phyloP scores from a whole-genome alignment of 2,888 invertebrate genomes.

The Muschampia plurimacula region DNA sequence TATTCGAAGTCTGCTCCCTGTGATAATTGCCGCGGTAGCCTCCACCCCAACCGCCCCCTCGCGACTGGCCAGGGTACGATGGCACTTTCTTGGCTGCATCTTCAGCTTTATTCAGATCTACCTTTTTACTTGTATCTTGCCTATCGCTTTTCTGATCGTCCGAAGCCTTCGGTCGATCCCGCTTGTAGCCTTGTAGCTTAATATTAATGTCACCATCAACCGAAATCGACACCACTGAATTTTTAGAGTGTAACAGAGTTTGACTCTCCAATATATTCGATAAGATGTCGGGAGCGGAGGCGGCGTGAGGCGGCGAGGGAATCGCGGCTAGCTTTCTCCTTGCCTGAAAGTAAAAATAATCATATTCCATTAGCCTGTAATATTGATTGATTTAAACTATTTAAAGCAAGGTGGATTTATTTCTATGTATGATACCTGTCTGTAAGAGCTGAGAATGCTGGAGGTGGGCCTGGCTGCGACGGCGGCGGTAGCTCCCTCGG shows the following conservation, averaged over 20 bases:
- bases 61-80: slow-evolving; percentile 87
- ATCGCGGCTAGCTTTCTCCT: slow-evolving; percentile 62
- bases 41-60: slow-evolving; percentile 78
- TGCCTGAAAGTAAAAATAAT: slow-evolving; percentile 57
- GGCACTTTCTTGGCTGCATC: slow-evolving; percentile 83
- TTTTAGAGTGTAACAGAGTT: slow-evolving; percentile 88
- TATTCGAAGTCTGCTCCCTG: slow-evolving; percentile 54
- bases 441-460: slow-evolving; percentile 69
- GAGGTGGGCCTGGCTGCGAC: slow-evolving; percentile 73
- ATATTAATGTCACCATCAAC: slow-evolving; percentile 88
- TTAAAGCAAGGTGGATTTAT: no score
- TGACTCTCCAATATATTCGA: slow-evolving; percentile 90
- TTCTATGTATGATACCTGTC: slow-evolving; percentile 61
- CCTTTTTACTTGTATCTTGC: slow-evolving; percentile 44
- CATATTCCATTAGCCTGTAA: not conserved
- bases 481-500: slow-evolving; percentile 65
- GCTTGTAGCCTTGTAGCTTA: slow-evolving; percentile 58
- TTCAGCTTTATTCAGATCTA: slow-evolving; percentile 59
- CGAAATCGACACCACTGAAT: slow-evolving; percentile 84
- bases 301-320: slow-evolving; percentile 70
- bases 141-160: not conserved
- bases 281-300: slow-evolving; percentile 87
- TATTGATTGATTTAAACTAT: no score
- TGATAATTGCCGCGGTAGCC: slow-evolving; percentile 72
- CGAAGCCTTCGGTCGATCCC: slow-evolving; percentile 23